Base-by-base conservation (phyloP, 2,888 invertebrate species). In the Synanthedon formicaeformis region DNA sequence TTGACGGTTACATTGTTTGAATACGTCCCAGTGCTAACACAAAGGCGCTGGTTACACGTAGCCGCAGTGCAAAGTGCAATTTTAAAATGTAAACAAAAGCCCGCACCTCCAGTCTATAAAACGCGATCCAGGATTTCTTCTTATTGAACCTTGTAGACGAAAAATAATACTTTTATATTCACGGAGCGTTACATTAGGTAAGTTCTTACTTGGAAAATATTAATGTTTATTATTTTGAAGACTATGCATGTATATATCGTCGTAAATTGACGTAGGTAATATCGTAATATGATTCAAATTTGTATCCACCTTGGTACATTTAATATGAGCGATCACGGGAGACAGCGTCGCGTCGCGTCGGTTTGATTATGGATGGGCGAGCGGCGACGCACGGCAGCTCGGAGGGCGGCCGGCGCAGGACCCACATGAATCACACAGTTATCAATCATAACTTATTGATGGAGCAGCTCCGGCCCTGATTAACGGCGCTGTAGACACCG, bases 41-140 rank as follows among this genome's bases (percentile, higher is more conserved):
- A 75, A 78, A 80, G 75, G 78, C 73, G 68, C 65, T 69, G 76
- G 74, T 70, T 69, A 80, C 73, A 74, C 73, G 73, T 66, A 66
- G 75, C 73, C 75, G 73, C 77, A 75, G 77, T 81, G 83, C 81
- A 85, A 83, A 85, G 85, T 84, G 86, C 85, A 86, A 87, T 86
- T 87, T 86, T 81, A 80, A 82, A 85, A 81, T 78, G 83, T 84
- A 86, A 86, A 86, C 84, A 86, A 78, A 62, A 80, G 75, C 76
- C 73, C 72, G 78, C 77, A 79, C 80, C 83, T 82, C 71, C 69
- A 71, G 73, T 77, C 74, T 70, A 77, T 80, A 81, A 23, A 82
- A 81, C 76, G 75, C 73, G 80, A 77, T 79, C 78, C 78, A 73
- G 70, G 81, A 80, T 82, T 81, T 81, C 75, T 68, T 73, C 74